Evolutionary conservation across 2,797 vertebrate genomes (phyloP), one percentile per base, ranked within the genome.

Genomic region (Cynodonichthys magdalenae): DNA sequence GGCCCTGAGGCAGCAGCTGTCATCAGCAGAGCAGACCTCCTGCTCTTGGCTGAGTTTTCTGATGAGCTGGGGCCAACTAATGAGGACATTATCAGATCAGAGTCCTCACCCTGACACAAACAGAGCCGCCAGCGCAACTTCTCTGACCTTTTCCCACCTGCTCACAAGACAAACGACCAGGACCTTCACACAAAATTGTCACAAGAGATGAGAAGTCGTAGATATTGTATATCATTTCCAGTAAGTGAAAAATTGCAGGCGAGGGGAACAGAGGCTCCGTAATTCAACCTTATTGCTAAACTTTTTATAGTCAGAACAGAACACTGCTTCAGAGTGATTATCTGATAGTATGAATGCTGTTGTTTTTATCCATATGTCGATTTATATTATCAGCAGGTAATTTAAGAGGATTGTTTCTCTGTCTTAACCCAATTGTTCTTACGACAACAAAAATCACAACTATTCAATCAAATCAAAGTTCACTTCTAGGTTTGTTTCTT

Each of bases 31-130:
- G 79, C 54, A 63, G 63, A 65, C 70, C 74, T 81, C 82, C 76
- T 79, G 69, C 85, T 78, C 81, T 81, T 54, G 56, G 80, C 75
- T 64, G 66, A 29, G 67, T 53, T 69, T 81, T 80, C 78, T 20
- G 20, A 62, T 66, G 49, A 70, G 78, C 68, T 34, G 29, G 65
- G 76, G 74, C 56, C 6, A n/a, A 48, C 71, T 90, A 90, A 91
- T 89, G 85, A 89, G 83, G 81, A 84, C 63, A 34, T 88, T 86
- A 90, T 90, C 85, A 81, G 87, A 90, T 91, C 83, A 89, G 79
- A 49, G 86, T 83, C 77, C 83, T 79, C 73, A 75, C 51, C 65
- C 84, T 78, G 80, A 86, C 81, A 81, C 69, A 66, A 74, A 52
- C 63, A 28, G 45, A 65, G 84, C 85, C 61, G 29, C 57, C 75